phyloP scores from a whole-genome alignment of 37 sponge, comb jelly and placozoan species.

The Agelas oroides region DNA sequence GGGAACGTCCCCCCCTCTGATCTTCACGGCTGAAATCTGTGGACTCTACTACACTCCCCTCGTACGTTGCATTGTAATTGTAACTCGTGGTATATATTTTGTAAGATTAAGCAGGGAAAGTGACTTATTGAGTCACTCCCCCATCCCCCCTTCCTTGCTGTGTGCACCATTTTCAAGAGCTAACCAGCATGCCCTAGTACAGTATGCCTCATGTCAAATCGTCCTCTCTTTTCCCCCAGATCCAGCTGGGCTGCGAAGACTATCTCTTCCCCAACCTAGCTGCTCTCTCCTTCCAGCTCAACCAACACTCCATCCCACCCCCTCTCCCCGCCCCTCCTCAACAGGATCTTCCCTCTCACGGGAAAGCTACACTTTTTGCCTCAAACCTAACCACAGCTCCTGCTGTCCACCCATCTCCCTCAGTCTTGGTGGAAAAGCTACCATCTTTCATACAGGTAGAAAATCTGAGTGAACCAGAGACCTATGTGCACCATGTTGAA shows the following conservation, averaged over 20 bases:
- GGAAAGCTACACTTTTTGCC: too few species aligned
- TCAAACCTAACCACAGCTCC: background rate
- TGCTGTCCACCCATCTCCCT: background rate
- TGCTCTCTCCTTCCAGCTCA: background rate
- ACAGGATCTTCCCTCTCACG: background rate
- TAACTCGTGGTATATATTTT: too few species aligned
- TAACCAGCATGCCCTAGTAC: too few species aligned
- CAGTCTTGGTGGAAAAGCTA: conserved; percentile 17
- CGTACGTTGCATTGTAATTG: too few species aligned
- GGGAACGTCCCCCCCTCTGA: conserved; percentile 60
- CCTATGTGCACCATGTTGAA: too few species aligned
- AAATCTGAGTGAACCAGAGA: too few species aligned
- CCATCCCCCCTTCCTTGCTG: too few species aligned
- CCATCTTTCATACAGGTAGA: conserved; percentile 31
- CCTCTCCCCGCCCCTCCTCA: background rate
- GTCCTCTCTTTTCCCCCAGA: conserved; percentile 11
- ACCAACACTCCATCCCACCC: conserved; percentile 2
- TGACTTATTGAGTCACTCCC: too few species aligned
- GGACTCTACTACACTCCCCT: conserved; percentile 66
- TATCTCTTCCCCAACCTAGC: conserved; percentile 30
- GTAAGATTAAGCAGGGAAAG: too few species aligned
- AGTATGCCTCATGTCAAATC: background rate
- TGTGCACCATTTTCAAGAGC: too few species aligned
- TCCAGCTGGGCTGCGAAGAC: conserved; percentile 46
- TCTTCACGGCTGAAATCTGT: conserved; percentile 73